Evolutionary conservation across 1,140 invertebrate species (phyloP).

Genomic region (fruit fly (Drosophila melanogaster)): DNA sequence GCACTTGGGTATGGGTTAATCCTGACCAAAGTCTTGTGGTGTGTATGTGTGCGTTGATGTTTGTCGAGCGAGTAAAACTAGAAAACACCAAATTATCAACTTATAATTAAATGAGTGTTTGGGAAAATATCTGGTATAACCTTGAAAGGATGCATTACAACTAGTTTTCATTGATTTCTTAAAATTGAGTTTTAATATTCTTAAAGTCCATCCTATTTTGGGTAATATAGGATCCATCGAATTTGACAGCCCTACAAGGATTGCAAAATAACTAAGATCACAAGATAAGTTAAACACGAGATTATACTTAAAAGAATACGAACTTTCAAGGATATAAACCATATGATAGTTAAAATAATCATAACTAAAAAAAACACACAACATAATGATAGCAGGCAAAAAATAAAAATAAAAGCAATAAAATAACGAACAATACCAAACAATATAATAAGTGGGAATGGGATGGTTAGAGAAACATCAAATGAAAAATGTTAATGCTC

Average conservation of each 20-base stretch:
- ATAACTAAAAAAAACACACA: background rate
- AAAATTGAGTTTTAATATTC: too few species aligned
- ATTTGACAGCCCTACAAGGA: too few species aligned
- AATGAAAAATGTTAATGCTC: conserved; percentile 1
- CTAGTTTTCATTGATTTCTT: too few species aligned
- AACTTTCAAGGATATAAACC: conserved; percentile 8
- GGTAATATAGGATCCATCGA: background rate
- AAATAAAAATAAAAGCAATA: conserved; percentile 5
- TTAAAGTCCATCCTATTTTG: too few species aligned
- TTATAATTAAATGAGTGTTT: background rate
- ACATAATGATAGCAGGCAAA: conserved; percentile 10
- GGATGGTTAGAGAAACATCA: conserved; percentile 5
- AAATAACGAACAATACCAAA: background rate
- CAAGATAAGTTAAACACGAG: background rate
- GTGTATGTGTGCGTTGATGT: conserved; percentile 35
- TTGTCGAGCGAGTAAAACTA: conserved; percentile 47
- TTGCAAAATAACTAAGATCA: background rate
- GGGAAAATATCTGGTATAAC: background rate
- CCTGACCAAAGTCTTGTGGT: conserved; percentile 32
- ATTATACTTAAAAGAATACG: conserved; percentile 1
- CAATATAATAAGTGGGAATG: background rate
- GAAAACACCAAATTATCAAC: conserved; percentile 6
- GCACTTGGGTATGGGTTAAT: conserved; percentile 6
- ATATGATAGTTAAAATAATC: too few species aligned
- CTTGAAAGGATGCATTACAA: background rate